Evolutionary conservation across 2,888 invertebrate species (phyloP), one percentile per base, ranked within the genome.

Genomic region (Drosophila borborema): DNA sequence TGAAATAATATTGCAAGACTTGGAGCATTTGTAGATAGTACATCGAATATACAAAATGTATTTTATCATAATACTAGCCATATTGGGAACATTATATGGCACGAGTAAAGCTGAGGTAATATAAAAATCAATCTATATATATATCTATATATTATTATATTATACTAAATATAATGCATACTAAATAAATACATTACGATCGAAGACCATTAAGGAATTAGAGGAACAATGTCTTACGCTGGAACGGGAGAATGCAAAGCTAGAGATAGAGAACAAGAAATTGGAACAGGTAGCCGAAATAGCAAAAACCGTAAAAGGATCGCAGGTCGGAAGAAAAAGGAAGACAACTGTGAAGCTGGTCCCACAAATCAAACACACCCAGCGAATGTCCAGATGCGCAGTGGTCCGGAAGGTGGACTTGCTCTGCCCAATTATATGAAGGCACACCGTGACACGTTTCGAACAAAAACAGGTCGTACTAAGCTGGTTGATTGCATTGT

Each of bases 281-380:
- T 34, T 51, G 5, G 7, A 51, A 36, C 0, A 2, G 18, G 18
- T 2, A 18, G 51, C 2, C n/a, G 1, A 14, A 14, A 8, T 20
- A 1, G 1, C 14, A 4, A 14, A 7, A 20, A 20, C 12, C 7
- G 14, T 6, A 7, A 14, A 8, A 12, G 14, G 9, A 36, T 20
- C 34, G 36, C 2, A 12, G 6, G 2, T 7, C 6, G 20, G 2
- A 4, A 8, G 7, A 2, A 34, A 1, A 0, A 0, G 7, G 7
- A 0, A 8, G 23, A 8, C 16, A 4, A 7, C 16, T 23, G 46
- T 7, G 2, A 10, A 12, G 1, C 46, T 16, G 7, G 6, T 14
- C 1, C 1, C 16, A 16, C 0, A 20, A 28, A 28, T 28, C 28
- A 28, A 28, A 2, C 43, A 18, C 2, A 4, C 0, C 2, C 9